Conservation (phyloP, 2,113 vertebrate genomes). For the Piprites chloris region DNA sequence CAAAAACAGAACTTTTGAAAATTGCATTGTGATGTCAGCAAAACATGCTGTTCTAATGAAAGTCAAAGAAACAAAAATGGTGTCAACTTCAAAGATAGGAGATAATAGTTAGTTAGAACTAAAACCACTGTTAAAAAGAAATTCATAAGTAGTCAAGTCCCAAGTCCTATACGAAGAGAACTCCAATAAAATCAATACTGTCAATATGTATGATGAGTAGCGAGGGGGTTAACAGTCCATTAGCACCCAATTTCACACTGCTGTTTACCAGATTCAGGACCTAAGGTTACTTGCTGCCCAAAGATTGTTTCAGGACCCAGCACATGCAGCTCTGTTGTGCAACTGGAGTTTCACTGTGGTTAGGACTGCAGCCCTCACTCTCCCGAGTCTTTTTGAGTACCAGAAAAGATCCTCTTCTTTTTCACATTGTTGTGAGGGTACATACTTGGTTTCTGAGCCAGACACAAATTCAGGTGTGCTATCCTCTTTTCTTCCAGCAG, state of each 20-base stretch:
- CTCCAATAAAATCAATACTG: not conserved
- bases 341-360: not conserved
- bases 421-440: not conserved
- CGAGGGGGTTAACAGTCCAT: not conserved
- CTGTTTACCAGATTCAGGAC: not conserved
- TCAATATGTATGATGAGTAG: not conserved
- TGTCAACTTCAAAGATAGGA: not conserved
- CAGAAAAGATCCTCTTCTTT: not conserved
- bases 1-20: not conserved
- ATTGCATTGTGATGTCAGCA: not conserved
- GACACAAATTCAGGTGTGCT: not conserved
- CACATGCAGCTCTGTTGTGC: fast-evolving
- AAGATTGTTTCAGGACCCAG: not conserved
- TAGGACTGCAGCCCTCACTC: not conserved
- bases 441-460: not conserved
- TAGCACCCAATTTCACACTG: not conserved
- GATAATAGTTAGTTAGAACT: not conserved
- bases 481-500: not conserved
- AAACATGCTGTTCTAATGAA: not conserved
- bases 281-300: not conserved
- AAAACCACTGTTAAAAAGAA: not conserved
- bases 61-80: not conserved
- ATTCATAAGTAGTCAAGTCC: not conserved
- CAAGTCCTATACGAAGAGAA: not conserved
- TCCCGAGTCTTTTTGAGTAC: not conserved